These are phyloP conservation scores for Dasyurus viverrinus DNA, from an alignment of 2,113 vertebrate species.

Conservation along the genomic window DNA sequence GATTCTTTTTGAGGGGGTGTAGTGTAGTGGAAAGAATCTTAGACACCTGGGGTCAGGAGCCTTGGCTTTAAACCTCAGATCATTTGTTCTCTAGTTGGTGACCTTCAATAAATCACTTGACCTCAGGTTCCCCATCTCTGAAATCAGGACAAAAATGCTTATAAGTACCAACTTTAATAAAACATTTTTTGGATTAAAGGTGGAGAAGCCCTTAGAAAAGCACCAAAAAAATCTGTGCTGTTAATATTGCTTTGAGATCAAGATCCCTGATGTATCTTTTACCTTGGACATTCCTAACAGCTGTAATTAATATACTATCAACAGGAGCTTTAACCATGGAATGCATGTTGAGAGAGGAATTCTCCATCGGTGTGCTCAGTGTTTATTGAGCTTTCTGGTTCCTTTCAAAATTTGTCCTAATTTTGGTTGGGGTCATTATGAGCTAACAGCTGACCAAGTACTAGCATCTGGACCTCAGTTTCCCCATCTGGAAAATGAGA, in stretches of 20 bases:
- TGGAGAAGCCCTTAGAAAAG: background rate
- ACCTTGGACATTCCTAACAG: background rate
- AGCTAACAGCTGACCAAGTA: background rate
- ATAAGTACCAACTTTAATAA: background rate
- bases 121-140: background rate
- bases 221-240: background rate
- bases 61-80: background rate
- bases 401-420: background rate
- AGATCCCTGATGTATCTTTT: background rate
- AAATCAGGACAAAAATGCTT: background rate
- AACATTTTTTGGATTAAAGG: background rate
- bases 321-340: background rate
- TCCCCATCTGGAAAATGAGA: background rate
- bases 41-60: no score
- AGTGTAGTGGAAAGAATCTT: background rate
- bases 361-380: background rate
- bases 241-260: background rate
- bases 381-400: background rate
- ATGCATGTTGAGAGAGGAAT: background rate
- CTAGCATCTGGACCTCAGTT: background rate
- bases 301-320: background rate
- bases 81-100: accelerated
- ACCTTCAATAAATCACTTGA: background rate
- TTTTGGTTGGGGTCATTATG: background rate
- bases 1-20: background rate